Evolutionary conservation across 2,888 invertebrate genomes (phyloP).

Genomic region (Agonopterix heracliana): DNA sequence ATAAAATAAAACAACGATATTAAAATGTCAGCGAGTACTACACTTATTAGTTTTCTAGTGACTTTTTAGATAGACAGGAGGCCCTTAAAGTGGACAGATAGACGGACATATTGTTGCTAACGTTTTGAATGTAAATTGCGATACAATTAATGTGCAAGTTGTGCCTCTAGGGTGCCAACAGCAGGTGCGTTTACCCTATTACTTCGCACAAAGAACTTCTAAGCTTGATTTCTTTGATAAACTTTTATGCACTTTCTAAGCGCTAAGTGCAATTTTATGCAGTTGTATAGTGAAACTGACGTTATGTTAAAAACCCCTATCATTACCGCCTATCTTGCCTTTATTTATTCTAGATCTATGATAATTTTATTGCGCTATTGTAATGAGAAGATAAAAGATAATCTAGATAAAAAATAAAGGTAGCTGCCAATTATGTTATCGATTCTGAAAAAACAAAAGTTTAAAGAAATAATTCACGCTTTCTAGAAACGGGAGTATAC

Average conservation of each 20-base stretch:
- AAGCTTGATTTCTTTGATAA: constrained; percentile 13
- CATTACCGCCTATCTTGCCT: too few relatives aligned
- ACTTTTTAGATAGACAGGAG: constrained; percentile 40
- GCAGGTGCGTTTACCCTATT: constrained; percentile 34
- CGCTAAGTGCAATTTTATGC: too few relatives aligned
- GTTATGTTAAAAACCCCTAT: background rate
- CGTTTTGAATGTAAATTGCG: constrained; percentile 41
- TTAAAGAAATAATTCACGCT: too few relatives aligned
- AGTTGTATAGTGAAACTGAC: background rate
- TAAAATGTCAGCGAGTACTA: constrained; percentile 23
- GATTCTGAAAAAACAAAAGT: too few relatives aligned
- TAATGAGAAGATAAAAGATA: too few relatives aligned
- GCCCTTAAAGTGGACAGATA: constrained; percentile 45
- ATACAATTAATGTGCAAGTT: constrained; percentile 33
- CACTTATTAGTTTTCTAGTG: constrained; percentile 15
- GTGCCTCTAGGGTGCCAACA: constrained; percentile 20
- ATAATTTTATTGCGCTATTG: too few relatives aligned
- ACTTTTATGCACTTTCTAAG: background rate
- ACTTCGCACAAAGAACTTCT: constrained; percentile 5
- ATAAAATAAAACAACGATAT: constrained; percentile 3
- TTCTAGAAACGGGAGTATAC: too few relatives aligned
- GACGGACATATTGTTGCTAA: constrained; percentile 32
- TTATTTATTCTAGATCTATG: too few relatives aligned
- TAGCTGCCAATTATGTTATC: too few relatives aligned
- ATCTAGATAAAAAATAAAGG: too few relatives aligned